Evolutionary conservation across 1,140 invertebrate species (phyloP).

Genomic region (Drosophila ironensis): DNA sequence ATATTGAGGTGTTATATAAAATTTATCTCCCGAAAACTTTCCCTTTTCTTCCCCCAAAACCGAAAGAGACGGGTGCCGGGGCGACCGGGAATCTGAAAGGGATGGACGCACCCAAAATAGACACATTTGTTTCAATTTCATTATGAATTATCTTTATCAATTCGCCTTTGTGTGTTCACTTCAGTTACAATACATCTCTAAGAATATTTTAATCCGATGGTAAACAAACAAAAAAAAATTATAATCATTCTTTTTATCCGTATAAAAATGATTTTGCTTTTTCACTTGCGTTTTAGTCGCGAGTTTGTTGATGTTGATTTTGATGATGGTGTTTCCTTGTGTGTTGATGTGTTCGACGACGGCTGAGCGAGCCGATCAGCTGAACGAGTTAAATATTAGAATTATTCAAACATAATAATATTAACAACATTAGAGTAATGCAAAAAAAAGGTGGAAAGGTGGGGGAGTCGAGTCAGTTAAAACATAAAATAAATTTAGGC

Average conservation of each 20-base stretch:
- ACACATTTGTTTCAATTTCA: conserved; percentile 15
- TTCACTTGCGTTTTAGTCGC: conserved; percentile 5
- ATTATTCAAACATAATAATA: conserved; percentile 76
- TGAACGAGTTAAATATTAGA: conserved; percentile 44
- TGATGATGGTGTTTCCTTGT: conserved; percentile 32
- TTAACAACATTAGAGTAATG: conserved; percentile 73
- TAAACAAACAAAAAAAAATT: conserved; percentile 35
- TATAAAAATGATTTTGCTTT: conserved; percentile 33
- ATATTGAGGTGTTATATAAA: too few species aligned
- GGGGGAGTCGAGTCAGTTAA: not conserved
- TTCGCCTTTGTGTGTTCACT: conserved; percentile 30
- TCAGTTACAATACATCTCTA: conserved; percentile 38
- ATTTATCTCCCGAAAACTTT: too few species aligned
- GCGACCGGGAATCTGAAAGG: conserved; percentile 12
- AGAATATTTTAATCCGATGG: conserved; percentile 35
- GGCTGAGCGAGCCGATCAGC: too few species aligned
- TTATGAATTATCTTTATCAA: conserved; percentile 62
- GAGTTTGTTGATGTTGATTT: conserved; percentile 22
- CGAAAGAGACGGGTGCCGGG: conserved; percentile 6
- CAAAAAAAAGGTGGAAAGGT: conserved; percentile 12
- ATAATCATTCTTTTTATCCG: conserved; percentile 1
- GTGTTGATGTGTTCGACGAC: too few species aligned
- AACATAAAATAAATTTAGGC: conserved; percentile 5
- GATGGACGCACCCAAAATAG: not conserved
- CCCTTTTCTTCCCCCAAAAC: conserved; percentile 20